Base-by-base conservation (phyloP, 2,113 vertebrate species). In the Speoplatyrhinus poulsoni region DNA sequence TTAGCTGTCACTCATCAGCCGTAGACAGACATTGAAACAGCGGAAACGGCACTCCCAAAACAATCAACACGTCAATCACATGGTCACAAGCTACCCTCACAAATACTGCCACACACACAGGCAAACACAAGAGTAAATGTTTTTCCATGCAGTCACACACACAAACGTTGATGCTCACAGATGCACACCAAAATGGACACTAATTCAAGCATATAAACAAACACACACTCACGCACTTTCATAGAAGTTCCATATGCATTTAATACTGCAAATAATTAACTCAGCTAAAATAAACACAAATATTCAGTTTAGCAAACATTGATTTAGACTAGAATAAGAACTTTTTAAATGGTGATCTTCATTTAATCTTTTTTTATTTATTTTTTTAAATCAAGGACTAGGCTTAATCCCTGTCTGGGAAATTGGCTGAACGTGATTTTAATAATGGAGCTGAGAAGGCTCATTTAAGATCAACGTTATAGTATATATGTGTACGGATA, bases 1-100 rank as follows among this genome's bases (percentile, higher is more conserved):
- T 92, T 87, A 89, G 87, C 88, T 88, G 88, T 90, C 91, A 90
- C 77, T 91, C 91, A 90, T 76, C 70, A 67, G 75, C 65, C 56
- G 73, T 19, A 77, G 79, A 83, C 82, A 66, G 84, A 77, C 83
- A 62, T 80, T 17, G 69, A 70, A 78, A 73, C 68, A 15, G 4
- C 62, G 81, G 62, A 74, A 70, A 79, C 80, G 75, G 81, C 83
- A 72, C 83, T 82, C 74, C 79, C 77, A 71, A 55, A 82, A 76
- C 82, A 88, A 89, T 89, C 88, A 90, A 86, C 88, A 81, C 67
- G 85, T 85, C 89, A 89, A 82, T 87, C 90, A 85, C 53, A 72
- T 67, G 60, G 57, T 60, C 64, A 17, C n/a, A 54, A 15, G n/a
- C 52, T 41, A 54, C 55, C 26, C 17, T 9, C 55, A 7, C 55